Percentiles rank a stretch among this genome's conserved stretches.
phyloP scores from a whole-genome alignment of 2,888 invertebrate species.

The Synergus itoensis region DNA sequence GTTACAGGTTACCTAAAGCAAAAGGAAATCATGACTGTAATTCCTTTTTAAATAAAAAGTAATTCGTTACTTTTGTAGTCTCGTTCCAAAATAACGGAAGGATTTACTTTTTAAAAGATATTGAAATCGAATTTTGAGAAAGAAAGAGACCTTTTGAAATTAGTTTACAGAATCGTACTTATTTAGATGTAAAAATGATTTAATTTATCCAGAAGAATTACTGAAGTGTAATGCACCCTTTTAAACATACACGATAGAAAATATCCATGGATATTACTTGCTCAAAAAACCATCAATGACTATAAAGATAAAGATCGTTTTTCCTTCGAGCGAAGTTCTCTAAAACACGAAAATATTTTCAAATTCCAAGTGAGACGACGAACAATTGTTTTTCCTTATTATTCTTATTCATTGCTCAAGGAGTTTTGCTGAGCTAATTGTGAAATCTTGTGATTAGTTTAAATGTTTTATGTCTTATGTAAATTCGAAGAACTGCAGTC shows the following conservation, averaged over 20 bases:
- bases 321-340: slow-evolving; percentile 12
- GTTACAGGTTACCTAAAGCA: background rate
- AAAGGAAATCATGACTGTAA: background rate
- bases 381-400: background rate
- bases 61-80: background rate
- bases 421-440: background rate
- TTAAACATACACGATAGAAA: slow-evolving; percentile 25
- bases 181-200: background rate
- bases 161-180: slow-evolving; percentile 3
- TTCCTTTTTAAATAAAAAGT: background rate
- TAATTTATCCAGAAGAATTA: slow-evolving; percentile 8
- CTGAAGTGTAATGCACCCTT: slow-evolving; percentile 23
- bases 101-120: background rate
- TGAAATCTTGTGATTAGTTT: background rate
- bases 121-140: background rate
- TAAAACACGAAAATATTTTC: slow-evolving; percentile 9
- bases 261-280: slow-evolving; percentile 22
- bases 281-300: slow-evolving; percentile 23
- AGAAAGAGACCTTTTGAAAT: background rate
- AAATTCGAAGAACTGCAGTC: background rate
- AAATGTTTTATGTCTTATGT: background rate
- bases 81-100: background rate
- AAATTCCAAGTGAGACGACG: background rate
- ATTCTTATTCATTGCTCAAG: background rate
- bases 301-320: background rate